A percentile compares a stretch with the other conserved stretches of the same genome.
phyloP scores from a whole-genome alignment of 2,797 vertebrate genomes.

The Rousettus madagascariensis region DNA sequence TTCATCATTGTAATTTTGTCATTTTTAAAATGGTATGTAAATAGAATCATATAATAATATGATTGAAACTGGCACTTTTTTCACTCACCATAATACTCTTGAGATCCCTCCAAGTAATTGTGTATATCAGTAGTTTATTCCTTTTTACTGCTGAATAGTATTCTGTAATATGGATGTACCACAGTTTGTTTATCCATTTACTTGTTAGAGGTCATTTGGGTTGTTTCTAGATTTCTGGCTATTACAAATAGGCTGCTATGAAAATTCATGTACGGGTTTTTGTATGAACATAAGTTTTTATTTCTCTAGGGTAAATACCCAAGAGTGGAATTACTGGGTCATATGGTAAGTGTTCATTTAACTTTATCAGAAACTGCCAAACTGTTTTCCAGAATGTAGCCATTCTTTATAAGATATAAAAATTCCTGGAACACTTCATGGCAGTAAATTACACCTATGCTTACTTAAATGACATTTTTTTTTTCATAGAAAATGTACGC shows the following conservation, averaged over 20 bases:
- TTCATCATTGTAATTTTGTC: not conserved
- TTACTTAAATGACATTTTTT: slow-evolving; percentile 11
- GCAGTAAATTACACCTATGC: not conserved
- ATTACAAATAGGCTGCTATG: not conserved
- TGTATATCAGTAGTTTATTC: not conserved
- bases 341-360: not conserved
- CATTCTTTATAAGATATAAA: slow-evolving; percentile 61
- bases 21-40: not conserved
- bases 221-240: not conserved
- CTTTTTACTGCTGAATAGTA: not conserved
- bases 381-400: not conserved
- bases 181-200: not conserved
- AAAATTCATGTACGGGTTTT: not conserved
- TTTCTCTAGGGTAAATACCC: slow-evolving; percentile 20
- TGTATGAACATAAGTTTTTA: not conserved
- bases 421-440: not conserved
- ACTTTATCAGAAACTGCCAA: slow-evolving; percentile 33
- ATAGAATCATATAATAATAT: not conserved
- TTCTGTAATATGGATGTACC: not conserved
- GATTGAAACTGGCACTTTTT: not conserved
- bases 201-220: not conserved
- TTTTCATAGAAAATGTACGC: slow-evolving; percentile 26
- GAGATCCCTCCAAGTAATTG: not conserved
- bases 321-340: not conserved
- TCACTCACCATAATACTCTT: not conserved